These are phyloP conservation scores for Pteropus alecto DNA, from an alignment of 2,113 vertebrate species.

Conservation along the genomic window DNA sequence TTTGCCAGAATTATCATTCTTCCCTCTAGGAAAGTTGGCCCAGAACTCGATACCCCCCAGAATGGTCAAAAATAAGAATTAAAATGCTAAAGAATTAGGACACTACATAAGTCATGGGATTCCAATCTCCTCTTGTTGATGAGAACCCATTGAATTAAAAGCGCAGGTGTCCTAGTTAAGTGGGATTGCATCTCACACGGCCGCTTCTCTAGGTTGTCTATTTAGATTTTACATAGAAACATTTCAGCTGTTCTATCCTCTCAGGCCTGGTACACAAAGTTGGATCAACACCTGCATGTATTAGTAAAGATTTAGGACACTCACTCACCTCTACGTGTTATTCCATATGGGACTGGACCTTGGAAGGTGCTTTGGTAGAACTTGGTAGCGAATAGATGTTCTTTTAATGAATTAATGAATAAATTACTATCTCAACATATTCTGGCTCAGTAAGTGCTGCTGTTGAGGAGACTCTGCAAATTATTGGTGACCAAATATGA, in stretches of 20 bases:
- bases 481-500: neutral
- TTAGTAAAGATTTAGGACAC: neutral
- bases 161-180: neutral
- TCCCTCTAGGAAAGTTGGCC: neutral
- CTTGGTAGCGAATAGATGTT: neutral
- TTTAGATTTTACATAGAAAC: neutral
- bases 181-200: fast-evolving
- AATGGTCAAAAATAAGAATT: neutral
- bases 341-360: neutral
- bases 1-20: neutral
- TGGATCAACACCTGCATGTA: fast-evolving
- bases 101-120: fast-evolving
- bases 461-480: neutral
- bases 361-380: neutral
- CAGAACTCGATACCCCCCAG: neutral
- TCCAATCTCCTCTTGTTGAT: neutral
- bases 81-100: neutral
- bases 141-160: neutral
- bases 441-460: neutral
- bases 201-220: neutral
- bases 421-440: neutral
- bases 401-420: neutral
- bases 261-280: neutral
- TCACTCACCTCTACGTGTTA: neutral
- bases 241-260: fast-evolving